Evolutionary conservation across 2,797 vertebrate species (phyloP), one percentile per base, ranked within the genome.

Genomic region (Gambelia wislizenii): DNA sequence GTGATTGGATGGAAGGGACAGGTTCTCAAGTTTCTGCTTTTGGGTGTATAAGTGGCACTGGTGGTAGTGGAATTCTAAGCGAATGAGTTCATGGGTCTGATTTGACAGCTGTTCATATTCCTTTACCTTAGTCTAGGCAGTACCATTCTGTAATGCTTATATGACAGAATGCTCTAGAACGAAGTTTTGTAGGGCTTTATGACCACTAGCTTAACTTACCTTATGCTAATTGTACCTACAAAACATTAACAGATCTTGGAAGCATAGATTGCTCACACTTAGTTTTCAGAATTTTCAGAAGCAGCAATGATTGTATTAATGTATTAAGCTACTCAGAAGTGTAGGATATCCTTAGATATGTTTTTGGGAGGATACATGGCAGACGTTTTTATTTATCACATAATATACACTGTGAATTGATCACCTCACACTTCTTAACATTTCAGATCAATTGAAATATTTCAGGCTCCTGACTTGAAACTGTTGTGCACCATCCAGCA

Each of bases 401-500:
- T 49, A 33, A 47, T 70, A 0, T 90, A 83, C 0, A 84, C 72
- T 5, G 20, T 87, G 49, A 47, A 84, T 79, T 88, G 88, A 59
- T 91, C 16, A 85, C 12, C 13, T 7, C 91, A 56, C 75, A 25
- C 76, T 0, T 91, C 91, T 91, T 95, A 90, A 1, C 16, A 2
- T 92, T 96, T 42, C 96, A 99, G 99, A 86, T 98, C 98, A 1
- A 97, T 99, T 47, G 98, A 99, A 30, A 96, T 99, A 92, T 98
- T 98, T 86, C 96, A 96, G 87, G 97, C 97, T 12, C 98, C 98
- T 7, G 91, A 79, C 52, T 92, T 99, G 95, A 97, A 96, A 95
- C 93, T 98, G 88, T 95, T 99, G 88, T 99, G 99, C 95, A 98
- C 97, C 88, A 96, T 99, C 85, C 98, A 99, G 96, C 98, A 99